Evolutionary conservation across 2,113 vertebrate genomes (phyloP), one percentile per base, ranked within the genome.

Genomic region (Pituophis catenifer): DNA sequence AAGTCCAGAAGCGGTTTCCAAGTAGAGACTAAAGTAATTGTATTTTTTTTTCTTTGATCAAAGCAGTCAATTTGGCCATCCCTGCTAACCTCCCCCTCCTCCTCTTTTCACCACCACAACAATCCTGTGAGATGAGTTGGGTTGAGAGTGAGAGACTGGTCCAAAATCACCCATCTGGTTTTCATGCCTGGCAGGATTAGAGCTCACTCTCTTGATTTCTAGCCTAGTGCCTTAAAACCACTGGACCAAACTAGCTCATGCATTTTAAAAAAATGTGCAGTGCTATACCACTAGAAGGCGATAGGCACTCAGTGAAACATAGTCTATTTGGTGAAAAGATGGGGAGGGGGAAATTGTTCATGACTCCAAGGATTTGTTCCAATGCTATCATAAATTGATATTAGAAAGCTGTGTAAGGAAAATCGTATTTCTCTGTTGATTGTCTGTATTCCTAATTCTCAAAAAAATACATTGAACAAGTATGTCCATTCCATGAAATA

Each of bases 351-450:
- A 15, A 15, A 15, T 15, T 81, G 5, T 29, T 54, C 52, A 29
- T 88, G 86, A 17, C 48, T n/a, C 7, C 38, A 88, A 29, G 52
- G 50, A 53, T 88, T 53, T 88, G 0, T 88, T 88, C 29, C 50
- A 88, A 52, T 29, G 26, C 1, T 52, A 54, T 88, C 94, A 55
- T 65, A 94, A 52, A 94, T 38, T 92, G 2, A 91, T 94, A 21
- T 54, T 92, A 1, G 44, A 92, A 91, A 91, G 33, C 5, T 75
- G 9, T 94, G 92, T 9, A 0, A 11, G 0, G 0, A 44, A 92
- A 86, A 89, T 13, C 88, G 0, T 38, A 91, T 48, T 89, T 89
- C 17, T 48, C n/a, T 57, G 26, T 88, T 55, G 29, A 3, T 88
- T 88, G 13, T 29, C 13, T 17, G 50, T 12, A 26, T 52, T 52